These are phyloP conservation scores for Stenotaenia linearis DNA, from an alignment of 2,888 invertebrate genomes.

Conservation along the genomic window DNA sequence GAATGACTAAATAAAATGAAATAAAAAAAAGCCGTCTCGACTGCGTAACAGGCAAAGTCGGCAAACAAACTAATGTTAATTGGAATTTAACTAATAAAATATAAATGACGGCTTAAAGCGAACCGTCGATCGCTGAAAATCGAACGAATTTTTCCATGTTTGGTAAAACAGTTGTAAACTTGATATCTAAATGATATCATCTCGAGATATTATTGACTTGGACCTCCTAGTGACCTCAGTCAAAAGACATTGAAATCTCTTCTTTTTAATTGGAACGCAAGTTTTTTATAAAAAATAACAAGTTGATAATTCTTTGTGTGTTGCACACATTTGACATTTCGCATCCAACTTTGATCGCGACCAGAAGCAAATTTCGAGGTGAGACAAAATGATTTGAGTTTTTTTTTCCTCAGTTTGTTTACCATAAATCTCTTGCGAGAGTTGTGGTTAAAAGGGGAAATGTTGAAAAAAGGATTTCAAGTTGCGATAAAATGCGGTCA, in stretches of 20 bases:
- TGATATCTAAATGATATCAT: conserved; percentile 24
- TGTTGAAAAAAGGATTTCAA: not conserved
- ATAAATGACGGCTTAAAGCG: too few relatives aligned
- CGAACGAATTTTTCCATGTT: not conserved
- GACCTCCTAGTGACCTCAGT: conserved; percentile 10
- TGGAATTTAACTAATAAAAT: too few relatives aligned
- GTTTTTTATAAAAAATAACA: not conserved
- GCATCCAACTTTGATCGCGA: not conserved
- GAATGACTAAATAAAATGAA: too few relatives aligned
- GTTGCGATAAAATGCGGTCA: not conserved
- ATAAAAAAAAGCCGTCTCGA: too few relatives aligned
- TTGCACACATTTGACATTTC: not conserved
- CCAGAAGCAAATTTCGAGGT: not conserved
- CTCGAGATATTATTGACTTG: conserved; percentile 16
- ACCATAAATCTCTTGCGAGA: not conserved
- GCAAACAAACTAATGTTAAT: too few relatives aligned
- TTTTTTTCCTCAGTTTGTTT: not conserved
- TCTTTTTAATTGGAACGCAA: not conserved
- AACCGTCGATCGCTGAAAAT: not conserved
- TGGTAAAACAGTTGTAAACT: not conserved
- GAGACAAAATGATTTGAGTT: not conserved
- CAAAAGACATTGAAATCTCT: conserved; percentile 21
- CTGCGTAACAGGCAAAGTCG: too few relatives aligned
- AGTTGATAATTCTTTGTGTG: conserved; percentile 13
- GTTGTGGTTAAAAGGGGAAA: conserved; percentile 13